Percentiles rank a stretch among this genome's conserved stretches.
phyloP scores from a whole-genome alignment of 2,797 vertebrate genomes.

The Tokudaia tokunoshimensis region DNA sequence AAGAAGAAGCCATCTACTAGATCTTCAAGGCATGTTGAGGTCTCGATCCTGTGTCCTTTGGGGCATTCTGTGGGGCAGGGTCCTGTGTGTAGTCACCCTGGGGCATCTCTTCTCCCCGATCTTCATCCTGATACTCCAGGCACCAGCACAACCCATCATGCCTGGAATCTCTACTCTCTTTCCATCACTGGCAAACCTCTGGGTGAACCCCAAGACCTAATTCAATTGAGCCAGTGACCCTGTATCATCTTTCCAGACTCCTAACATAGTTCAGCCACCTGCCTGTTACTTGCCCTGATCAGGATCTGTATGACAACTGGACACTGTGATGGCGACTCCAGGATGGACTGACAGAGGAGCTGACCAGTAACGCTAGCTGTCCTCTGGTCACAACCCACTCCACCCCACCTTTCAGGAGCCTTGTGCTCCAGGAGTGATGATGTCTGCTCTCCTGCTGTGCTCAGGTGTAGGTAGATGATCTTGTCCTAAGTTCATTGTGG shows the following conservation, averaged over 20 bases:
- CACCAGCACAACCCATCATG: not conserved
- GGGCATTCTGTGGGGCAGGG: not conserved
- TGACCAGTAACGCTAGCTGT: not conserved
- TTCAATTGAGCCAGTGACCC: not conserved
- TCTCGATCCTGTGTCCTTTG: not conserved
- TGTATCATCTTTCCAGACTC: not conserved
- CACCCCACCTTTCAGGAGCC: not conserved
- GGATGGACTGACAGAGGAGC: not conserved
- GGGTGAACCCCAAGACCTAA: not conserved
- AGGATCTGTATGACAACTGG: not conserved
- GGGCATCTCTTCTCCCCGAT: not conserved
- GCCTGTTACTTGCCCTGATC: not conserved
- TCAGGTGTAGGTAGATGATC: not conserved
- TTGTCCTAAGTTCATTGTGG: not conserved
- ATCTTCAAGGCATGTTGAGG: not conserved
- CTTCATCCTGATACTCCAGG: not conserved
- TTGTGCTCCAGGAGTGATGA: not conserved
- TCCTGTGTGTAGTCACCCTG: not conserved
- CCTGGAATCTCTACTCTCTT: not conserved
- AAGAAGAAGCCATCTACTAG: not conserved
- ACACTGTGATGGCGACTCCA: not conserved
- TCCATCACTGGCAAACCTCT: not conserved
- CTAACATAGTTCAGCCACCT: not conserved
- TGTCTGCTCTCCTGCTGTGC: not conserved
- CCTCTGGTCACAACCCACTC: not conserved